Base-by-base conservation (phyloP, 1,140 invertebrate genomes). In the Drosophila asahinai region DNA sequence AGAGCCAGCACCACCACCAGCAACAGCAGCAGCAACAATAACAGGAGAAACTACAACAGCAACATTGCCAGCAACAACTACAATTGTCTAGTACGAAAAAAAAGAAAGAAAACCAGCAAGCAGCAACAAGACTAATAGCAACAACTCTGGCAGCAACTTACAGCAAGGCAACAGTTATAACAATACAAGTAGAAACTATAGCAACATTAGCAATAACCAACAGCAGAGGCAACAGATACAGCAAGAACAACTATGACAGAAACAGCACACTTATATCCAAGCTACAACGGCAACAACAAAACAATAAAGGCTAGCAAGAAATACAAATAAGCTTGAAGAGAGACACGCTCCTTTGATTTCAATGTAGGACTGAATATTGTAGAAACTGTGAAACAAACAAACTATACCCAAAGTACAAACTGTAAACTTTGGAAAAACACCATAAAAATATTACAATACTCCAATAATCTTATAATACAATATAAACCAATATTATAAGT, bases 31-130 rank as follows among this genome's bases (percentile, higher is more conserved):
- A 51, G 30, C 59, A 62, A 45, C 47, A 68, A 36, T 40, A 65
- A 65, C 19, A 36, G 27, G 45, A 68, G 33, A 27, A 67, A 67
- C 42, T 67, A 70, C 47, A 70, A 51, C 27, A 49, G 33, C 64
- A 40, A 45, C 38, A 58, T 38, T 7, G 33, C 17, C 51, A 40
- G 25, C 64, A 67, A 22, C 45, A 64, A 62, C n/a, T 27, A 17
- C 45, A 33, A 38, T 33, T 70, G 60, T 57, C 54, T 57, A 25
- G 54, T 57, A 40, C 8, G 15, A 27, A 11, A 22, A 55, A 55
- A 55, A 14, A 36, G 3, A 36, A 55, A 55, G 19, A 55, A 55
- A 55, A 57, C 14, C 54, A 57, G 54, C 36, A 22, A 57, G 54
- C 54, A 40, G 14, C 54, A n/a, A 2, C 40, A 30, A 30, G 19